Evolutionary conservation across 2,797 vertebrate species (phyloP).

Genomic region (Centroberyx gerrardi): DNA sequence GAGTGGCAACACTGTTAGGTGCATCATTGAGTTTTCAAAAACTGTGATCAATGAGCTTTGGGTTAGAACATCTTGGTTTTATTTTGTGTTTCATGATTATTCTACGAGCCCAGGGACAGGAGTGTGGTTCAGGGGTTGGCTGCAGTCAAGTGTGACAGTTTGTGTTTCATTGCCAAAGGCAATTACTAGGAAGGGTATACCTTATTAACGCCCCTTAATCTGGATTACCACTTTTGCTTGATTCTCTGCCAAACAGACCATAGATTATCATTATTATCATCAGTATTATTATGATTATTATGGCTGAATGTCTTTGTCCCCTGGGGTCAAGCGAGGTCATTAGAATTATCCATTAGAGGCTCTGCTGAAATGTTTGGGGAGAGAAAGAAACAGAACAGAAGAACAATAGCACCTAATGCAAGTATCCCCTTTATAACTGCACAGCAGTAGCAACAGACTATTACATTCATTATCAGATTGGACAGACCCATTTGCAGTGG

Average conservation of each 20-base stretch:
- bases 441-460: neutral
- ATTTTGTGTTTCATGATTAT: neutral
- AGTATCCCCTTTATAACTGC: slow-evolving; percentile 6
- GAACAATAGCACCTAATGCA: neutral
- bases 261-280: slow-evolving; percentile 8
- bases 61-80: slow-evolving; percentile 6
- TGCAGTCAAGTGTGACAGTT: slow-evolving; percentile 28
- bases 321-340: slow-evolving; percentile 12
- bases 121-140: slow-evolving; percentile 7
- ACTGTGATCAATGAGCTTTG: slow-evolving; percentile 9
- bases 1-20: slow-evolving; percentile 22
- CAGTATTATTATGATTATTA: neutral
- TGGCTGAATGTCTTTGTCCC: neutral
- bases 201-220: slow-evolving; percentile 28
- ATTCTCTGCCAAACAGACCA: slow-evolving; percentile 51
- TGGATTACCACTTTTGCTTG: slow-evolving; percentile 33
- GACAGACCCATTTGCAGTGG: neutral
- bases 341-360: neutral
- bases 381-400: neutral
- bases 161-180: slow-evolving; percentile 32
- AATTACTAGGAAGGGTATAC: slow-evolving; percentile 23
- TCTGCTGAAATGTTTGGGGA: neutral
- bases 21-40: neutral
- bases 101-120: neutral
- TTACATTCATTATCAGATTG: slow-evolving; percentile 1